These are phyloP conservation scores for Panagrolaimus sp. DNA, from an alignment of 1,140 invertebrate species.

Conservation along the genomic window DNA sequence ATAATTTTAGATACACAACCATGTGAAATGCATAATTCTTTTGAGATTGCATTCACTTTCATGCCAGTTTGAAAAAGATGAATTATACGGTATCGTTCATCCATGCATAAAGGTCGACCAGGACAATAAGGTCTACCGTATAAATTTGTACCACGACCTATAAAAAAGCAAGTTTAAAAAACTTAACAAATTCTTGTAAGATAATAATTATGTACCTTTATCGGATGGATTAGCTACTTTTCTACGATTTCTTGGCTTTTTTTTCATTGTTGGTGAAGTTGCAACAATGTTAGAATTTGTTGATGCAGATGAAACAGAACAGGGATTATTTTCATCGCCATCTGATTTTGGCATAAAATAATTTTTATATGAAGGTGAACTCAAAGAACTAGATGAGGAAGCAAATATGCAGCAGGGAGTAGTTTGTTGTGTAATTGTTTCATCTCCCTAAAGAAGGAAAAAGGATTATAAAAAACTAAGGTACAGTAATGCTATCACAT, in stretches of 20 bases:
- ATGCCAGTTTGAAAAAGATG: constrained; percentile 54
- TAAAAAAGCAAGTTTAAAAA: no score
- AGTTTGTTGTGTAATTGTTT: not conserved
- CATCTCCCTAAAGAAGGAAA: not conserved
- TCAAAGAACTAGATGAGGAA: not conserved
- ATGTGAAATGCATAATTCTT: constrained; percentile 54
- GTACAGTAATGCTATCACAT: constrained; percentile 18
- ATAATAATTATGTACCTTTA: no score
- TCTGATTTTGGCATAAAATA: constrained; percentile 14
- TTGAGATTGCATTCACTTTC: constrained; percentile 57
- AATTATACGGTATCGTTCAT: constrained; percentile 39
- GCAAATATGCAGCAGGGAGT: not conserved
- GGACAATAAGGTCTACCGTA: constrained; percentile 56
- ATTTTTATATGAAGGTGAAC: not conserved
- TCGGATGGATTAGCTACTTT: constrained; percentile 1
- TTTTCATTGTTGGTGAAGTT: not conserved
- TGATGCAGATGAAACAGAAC: not conserved
- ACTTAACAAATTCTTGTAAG: no score
- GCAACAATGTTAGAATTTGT: constrained; percentile 11
- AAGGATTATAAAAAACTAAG: not conserved
- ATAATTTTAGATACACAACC: constrained; percentile 58
- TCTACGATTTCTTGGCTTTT: constrained; percentile 20
- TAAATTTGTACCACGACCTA: constrained; percentile 48
- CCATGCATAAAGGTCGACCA: constrained; percentile 26
- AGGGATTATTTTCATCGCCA: not conserved